Evolutionary conservation across 2,797 vertebrate species (phyloP), one percentile per base, ranked within the genome.

Genomic region (Trichosurus vulpecula): DNA sequence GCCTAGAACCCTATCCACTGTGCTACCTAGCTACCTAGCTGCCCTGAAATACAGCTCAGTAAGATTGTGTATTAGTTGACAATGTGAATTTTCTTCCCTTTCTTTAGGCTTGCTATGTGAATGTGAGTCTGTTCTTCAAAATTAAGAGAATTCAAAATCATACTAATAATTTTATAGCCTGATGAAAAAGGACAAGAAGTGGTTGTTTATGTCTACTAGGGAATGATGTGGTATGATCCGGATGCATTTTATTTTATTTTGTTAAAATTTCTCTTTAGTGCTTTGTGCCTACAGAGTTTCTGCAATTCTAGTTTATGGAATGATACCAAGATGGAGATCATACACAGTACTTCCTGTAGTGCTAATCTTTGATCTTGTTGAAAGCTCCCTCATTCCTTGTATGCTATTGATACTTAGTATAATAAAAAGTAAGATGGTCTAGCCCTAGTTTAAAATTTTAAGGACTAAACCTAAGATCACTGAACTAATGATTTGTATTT

Each of bases 91-190:
- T 96, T 89, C 58, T 93, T 91, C 57, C 93, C 27, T 95, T 91
- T 57, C 27, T 97, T 97, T 87, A 27, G 95, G 95, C 30, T 57
- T 92, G n/a, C 94, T 92, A 94, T 95, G 92, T 2, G 11, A 94
- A 97, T 93, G 52, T 81, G 94, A 96, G 52, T 94, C 93, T 92
- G 90, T 96, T 95, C 57, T 94, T 94, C 66, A 66, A 30, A 93
- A 92, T 3, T 29, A 95, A 95, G 89, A 74, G 13, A 90, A 97
- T 94, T 97, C 35, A 74, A 94, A 95, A 93, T 91, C 54, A 97
- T 74, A 22, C 19, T 13, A 93, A 57, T 90, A 92, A 95, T 96
- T 97, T 97, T 52, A 35, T 35, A 61, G 58, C 58, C 30, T 35
- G 3, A 61, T 31, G 35, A 61, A 35, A 35, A 61, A 61, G 2